Evolutionary conservation across 2,113 vertebrate species (phyloP).

Genomic region (Phycodurus eques): DNA sequence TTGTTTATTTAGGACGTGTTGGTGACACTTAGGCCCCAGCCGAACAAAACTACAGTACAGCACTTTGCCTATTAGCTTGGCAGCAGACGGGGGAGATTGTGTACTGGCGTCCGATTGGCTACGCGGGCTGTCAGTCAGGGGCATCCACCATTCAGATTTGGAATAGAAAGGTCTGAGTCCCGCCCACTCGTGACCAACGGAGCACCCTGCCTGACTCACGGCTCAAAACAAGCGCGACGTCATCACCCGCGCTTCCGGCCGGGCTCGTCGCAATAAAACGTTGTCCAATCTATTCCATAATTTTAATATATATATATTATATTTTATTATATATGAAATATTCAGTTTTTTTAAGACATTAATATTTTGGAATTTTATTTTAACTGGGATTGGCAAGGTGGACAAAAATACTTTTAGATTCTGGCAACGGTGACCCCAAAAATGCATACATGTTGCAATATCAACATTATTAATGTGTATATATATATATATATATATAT

Average conservation of each 20-base stretch:
- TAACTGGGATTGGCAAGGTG: neutral
- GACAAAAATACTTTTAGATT: too few relatives aligned
- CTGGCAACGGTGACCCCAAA: too few relatives aligned
- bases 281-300: too few relatives aligned
- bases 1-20: constrained; percentile 9
- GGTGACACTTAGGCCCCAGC: constrained; percentile 40
- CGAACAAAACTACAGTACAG: constrained; percentile 48
- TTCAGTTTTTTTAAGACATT: neutral
- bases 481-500: too few relatives aligned
- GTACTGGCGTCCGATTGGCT: constrained; percentile 38
- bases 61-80: constrained; percentile 60
- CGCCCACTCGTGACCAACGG: constrained; percentile 34
- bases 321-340: too few relatives aligned
- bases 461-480: too few relatives aligned
- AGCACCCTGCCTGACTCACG: constrained; percentile 2
- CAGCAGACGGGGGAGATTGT: constrained; percentile 24
- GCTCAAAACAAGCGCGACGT: constrained; percentile 11
- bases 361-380: neutral
- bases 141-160: constrained; percentile 46
- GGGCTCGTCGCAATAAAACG: constrained; percentile 31
- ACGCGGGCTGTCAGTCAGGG: constrained; percentile 32
- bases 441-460: too few relatives aligned
- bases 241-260: constrained; percentile 16
- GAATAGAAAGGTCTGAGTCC: constrained; percentile 27
- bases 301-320: too few relatives aligned